Conservation (phyloP, 2,797 vertebrate species). For the Sylvia borin region DNA sequence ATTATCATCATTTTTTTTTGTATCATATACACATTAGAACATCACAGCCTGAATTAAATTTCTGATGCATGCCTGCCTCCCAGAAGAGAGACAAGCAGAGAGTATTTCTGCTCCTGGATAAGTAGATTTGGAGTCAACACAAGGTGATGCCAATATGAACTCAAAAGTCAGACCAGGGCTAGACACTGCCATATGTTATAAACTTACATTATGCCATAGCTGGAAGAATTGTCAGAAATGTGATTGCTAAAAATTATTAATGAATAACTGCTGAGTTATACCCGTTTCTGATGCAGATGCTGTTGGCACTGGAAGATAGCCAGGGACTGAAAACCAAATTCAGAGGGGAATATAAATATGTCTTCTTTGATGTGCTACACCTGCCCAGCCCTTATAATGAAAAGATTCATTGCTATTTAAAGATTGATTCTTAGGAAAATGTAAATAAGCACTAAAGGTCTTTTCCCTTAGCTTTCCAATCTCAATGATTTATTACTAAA, state of each 20-base stretch:
- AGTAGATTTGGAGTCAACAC: not conserved
- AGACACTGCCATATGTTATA: not conserved
- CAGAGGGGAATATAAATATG: not conserved
- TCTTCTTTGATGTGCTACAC: not conserved
- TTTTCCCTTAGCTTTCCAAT: conserved; percentile 12
- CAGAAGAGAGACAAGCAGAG: not conserved
- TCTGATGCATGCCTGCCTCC: not conserved
- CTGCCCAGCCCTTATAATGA: not conserved
- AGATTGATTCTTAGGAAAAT: conserved; percentile 18
- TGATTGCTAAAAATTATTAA: not conserved
- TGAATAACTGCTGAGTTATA: not conserved
- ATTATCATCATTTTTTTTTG: not conserved
- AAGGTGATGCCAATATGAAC: not conserved
- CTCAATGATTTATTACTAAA: conserved; percentile 27
- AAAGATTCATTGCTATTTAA: not conserved
- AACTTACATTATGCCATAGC: not conserved
- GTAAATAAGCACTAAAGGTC: conserved; percentile 32
- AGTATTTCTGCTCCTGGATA: not conserved
- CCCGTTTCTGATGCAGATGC: not conserved
- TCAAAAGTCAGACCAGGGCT: not conserved
- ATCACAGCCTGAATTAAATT: not conserved
- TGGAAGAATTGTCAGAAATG: not conserved
- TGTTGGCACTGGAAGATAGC: not conserved
- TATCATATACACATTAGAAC: not conserved
- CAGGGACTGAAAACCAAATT: not conserved